Evolutionary conservation across 2,113 vertebrate genomes (phyloP).

Genomic region (Parotia lawesii): DNA sequence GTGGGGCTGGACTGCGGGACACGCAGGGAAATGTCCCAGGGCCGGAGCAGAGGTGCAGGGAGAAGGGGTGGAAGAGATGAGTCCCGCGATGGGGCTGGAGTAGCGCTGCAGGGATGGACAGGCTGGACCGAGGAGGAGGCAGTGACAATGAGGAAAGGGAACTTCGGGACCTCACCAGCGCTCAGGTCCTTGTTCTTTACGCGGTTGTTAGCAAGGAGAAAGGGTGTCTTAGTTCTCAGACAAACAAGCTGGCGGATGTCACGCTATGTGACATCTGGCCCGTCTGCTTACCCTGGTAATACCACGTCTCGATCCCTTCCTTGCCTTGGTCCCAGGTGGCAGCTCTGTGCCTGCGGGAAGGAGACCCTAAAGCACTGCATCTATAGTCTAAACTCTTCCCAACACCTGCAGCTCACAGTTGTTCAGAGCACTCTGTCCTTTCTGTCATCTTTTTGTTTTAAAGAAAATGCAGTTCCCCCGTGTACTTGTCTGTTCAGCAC

Average conservation of each 20-base stretch:
- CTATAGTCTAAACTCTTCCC: not conserved
- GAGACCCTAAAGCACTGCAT: not conserved
- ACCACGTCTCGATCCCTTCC: not conserved
- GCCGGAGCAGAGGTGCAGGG: not conserved
- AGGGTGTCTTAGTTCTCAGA: not conserved
- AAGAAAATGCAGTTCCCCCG: not conserved
- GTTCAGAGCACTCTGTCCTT: not conserved
- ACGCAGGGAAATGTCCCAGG: not conserved
- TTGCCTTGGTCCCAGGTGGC: not conserved
- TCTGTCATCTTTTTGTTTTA: not conserved
- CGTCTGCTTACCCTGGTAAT: not conserved
- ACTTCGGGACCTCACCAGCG: not conserved
- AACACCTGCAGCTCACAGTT: not conserved
- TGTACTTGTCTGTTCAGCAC: not conserved
- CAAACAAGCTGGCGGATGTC: not conserved
- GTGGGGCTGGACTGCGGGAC: not conserved
- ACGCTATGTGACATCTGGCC: not conserved
- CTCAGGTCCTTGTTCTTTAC: not conserved
- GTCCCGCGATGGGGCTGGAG: not conserved
- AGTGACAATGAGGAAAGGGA: not conserved
- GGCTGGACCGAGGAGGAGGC: not conserved
- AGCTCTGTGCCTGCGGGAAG: not conserved
- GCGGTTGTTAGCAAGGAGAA: not conserved
- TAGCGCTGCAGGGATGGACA: accelerated
- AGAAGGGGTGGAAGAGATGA: not conserved